Conservation (phyloP, 2,113 vertebrate species). For the Urocolius indicus region DNA sequence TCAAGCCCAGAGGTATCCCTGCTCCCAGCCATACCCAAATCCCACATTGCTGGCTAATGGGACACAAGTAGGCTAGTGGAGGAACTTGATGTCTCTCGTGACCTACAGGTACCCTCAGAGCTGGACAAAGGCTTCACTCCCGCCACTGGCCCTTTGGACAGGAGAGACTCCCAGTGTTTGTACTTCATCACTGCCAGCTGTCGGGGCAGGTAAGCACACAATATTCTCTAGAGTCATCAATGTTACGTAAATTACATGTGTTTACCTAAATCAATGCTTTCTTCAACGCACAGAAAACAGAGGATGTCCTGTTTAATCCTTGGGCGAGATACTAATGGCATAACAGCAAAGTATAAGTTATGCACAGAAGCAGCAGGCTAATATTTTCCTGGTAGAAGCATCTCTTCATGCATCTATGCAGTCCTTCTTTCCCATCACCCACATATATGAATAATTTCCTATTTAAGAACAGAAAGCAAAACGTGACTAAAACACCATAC, state of each 20-base stretch:
- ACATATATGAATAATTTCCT: background rate
- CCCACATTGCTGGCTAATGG: rapidly evolving
- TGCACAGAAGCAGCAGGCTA: background rate
- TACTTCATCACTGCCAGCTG: background rate
- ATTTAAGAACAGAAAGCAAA: background rate
- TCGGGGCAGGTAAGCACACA: rapidly evolving
- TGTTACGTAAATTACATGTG: background rate
- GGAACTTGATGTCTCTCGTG: rapidly evolving
- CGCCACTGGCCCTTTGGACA: background rate
- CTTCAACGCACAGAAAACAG: background rate
- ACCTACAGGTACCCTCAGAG: background rate
- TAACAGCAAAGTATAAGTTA: background rate
- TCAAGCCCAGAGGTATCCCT: background rate
- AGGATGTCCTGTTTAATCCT: background rate
- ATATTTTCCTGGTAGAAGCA: background rate
- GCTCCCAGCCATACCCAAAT: background rate
- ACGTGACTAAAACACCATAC: background rate
- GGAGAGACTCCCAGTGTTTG: background rate
- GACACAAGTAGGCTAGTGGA: background rate
- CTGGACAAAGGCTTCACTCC: background rate
- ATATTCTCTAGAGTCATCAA: background rate
- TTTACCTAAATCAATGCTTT: background rate
- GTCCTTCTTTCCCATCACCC: background rate
- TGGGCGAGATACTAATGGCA: background rate
- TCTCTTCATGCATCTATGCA: background rate